Evolutionary conservation across 2,113 vertebrate genomes (phyloP).

Genomic region (Thomomys bottae): DNA sequence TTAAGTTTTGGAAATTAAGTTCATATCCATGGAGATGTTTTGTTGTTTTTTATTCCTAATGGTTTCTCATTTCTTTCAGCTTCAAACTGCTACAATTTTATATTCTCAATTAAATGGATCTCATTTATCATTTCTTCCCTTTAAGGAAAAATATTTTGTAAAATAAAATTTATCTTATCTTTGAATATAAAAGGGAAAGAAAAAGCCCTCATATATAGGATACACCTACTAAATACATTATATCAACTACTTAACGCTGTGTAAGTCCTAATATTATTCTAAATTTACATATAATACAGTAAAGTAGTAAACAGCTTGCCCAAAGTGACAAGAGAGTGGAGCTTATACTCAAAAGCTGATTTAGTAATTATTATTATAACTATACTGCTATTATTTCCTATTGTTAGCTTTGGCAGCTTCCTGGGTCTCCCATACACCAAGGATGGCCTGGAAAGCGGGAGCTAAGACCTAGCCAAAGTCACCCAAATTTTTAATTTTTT

Average conservation of each 20-base stretch:
- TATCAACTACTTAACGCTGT: background rate
- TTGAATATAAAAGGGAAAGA: constrained; percentile 23
- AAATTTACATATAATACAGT: background rate
- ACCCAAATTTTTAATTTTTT: too few species aligned
- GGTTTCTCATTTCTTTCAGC: constrained; percentile 49
- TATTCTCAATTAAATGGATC: constrained; percentile 54
- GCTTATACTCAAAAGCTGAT: background rate
- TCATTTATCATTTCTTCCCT: constrained; percentile 8
- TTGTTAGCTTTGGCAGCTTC: too few species aligned
- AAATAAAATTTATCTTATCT: constrained; percentile 35
- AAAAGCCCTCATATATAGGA: background rate
- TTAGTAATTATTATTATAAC: constrained; percentile 14
- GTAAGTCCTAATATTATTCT: background rate
- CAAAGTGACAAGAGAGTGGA: constrained; percentile 23
- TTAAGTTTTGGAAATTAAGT: constrained; percentile 40
- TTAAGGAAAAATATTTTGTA: constrained; percentile 43
- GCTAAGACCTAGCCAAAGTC: too few species aligned
- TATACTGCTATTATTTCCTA: constrained; percentile 10
- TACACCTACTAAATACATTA: background rate
- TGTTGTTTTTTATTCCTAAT: constrained; percentile 5
- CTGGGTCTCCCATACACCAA: too few species aligned
- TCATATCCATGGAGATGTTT: background rate
- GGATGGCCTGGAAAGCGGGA: too few species aligned
- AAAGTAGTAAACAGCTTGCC: constrained; percentile 19
- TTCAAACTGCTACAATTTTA: constrained; percentile 56